These are phyloP conservation scores for Mythimna pallens DNA, from an alignment of 2,888 invertebrate genomes.

Conservation along the genomic window DNA sequence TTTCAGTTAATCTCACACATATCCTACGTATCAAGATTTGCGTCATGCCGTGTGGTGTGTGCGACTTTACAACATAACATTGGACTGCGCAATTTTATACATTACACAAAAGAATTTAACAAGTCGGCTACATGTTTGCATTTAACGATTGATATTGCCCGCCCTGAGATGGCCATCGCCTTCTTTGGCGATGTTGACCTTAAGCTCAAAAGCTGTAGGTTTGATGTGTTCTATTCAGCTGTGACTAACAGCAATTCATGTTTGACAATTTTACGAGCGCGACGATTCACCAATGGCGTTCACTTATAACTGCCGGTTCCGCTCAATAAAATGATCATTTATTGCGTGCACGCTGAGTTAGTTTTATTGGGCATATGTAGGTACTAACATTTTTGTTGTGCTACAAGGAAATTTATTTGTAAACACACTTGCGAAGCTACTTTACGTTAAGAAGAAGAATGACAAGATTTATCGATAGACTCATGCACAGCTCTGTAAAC, in stretches of 20 bases:
- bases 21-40: slow-evolving; percentile 49
- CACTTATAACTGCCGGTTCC: slow-evolving; percentile 71
- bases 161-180: slow-evolving; percentile 52
- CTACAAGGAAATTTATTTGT: slow-evolving; percentile 60
- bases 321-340: slow-evolving; percentile 76
- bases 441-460: slow-evolving; percentile 7
- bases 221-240: slow-evolving; percentile 71
- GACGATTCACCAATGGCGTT: slow-evolving; percentile 70
- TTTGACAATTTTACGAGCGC: slow-evolving; percentile 73
- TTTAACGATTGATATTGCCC: slow-evolving; percentile 59
- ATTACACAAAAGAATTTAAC: slow-evolving; percentile 56
- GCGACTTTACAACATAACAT: slow-evolving; percentile 54
- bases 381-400: slow-evolving; percentile 62
- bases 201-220: slow-evolving; percentile 61
- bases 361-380: slow-evolving; percentile 58
- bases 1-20: slow-evolving; percentile 58
- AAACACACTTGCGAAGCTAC: slow-evolving; percentile 16
- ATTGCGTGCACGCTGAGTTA: slow-evolving; percentile 60
- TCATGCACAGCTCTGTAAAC: neutral
- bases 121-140: slow-evolving; percentile 53
- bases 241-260: slow-evolving; percentile 68
- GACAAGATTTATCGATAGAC: slow-evolving; percentile 25
- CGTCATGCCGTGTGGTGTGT: slow-evolving; percentile 49
- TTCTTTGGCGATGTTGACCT: slow-evolving; percentile 61
- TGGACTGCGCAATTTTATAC: slow-evolving; percentile 57